Percentiles rank a stretch among this genome's conserved stretches.
phyloP scores from a whole-genome alignment of 2,888 invertebrate species.

The Synanthedon andrenaeformis region DNA sequence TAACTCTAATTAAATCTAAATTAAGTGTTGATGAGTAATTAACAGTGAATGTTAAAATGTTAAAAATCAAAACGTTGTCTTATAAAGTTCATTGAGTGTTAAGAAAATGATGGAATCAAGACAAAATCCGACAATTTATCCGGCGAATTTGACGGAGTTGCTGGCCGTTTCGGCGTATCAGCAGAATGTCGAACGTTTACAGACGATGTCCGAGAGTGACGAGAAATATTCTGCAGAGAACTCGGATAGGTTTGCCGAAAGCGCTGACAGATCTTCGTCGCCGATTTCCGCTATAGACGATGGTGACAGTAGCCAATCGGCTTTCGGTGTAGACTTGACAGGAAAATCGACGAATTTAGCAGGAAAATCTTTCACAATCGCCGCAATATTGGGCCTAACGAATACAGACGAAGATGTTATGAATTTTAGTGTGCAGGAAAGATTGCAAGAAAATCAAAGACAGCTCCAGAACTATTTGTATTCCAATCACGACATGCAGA shows the following conservation, averaged over 20 bases:
- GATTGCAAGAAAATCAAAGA: conserved; percentile 51
- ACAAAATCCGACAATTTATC: conserved; percentile 37
- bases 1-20: conserved; percentile 7
- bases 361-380: conserved; percentile 87
- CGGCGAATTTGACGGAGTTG: conserved; percentile 46
- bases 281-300: conserved; percentile 53
- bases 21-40: conserved; percentile 14
- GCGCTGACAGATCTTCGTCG: conserved; percentile 33
- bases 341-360: conserved; percentile 54
- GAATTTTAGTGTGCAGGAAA: conserved; percentile 68
- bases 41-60: conserved; percentile 15
- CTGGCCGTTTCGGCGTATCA: conserved; percentile 44
- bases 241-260: conserved; percentile 25
- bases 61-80: not conserved
- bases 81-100: conserved; percentile 1
- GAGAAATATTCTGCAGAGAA: conserved; percentile 31
- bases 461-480: conserved; percentile 55
- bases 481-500: conserved; percentile 48
- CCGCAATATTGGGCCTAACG: conserved; percentile 85
- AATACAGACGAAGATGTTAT: conserved; percentile 62
- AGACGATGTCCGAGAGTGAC: conserved; percentile 30
- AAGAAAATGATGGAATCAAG: conserved; percentile 51
- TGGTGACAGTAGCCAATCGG: conserved; percentile 45
- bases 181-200: conserved; percentile 38
- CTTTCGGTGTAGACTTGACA: conserved; percentile 55